Conservation (phyloP, 2,113 vertebrate genomes). For the Scalopus aquaticus region DNA sequence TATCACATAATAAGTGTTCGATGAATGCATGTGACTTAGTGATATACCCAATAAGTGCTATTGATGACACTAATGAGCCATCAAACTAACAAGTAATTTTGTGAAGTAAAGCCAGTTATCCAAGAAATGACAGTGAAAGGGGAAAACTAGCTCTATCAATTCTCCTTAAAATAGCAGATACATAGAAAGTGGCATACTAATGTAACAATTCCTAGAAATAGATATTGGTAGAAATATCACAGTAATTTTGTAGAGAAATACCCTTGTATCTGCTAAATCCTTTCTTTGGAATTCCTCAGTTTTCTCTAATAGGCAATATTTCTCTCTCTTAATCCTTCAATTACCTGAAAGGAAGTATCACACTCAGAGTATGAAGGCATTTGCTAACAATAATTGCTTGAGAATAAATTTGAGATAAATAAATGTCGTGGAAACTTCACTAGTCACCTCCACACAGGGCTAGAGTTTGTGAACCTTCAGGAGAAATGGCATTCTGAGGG, state of each 20-base stretch:
- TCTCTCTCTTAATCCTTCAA: background rate
- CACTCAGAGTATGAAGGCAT: background rate
- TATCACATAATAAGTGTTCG: background rate
- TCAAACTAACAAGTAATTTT: background rate
- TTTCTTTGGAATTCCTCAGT: background rate
- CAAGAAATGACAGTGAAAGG: background rate
- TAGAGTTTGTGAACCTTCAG: background rate
- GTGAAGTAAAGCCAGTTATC: background rate
- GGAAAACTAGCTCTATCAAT: background rate
- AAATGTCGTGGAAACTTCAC: background rate
- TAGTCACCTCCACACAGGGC: background rate
- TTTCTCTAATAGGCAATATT: background rate
- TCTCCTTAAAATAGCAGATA: background rate
- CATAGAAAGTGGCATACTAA: constrained; percentile 1
- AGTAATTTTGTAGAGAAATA: constrained; percentile 43
- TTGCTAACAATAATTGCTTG: background rate
- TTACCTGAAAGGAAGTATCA: constrained; percentile 37
- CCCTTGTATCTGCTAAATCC: background rate
- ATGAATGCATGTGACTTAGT: background rate
- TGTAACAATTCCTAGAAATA: background rate
- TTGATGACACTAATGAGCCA: background rate
- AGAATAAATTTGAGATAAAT: background rate
- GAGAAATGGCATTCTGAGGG: background rate
- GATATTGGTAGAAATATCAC: background rate
- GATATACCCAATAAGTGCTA: background rate